Evolutionary conservation across 2,888 invertebrate species (phyloP).

Genomic region (Octonoba sinensis): DNA sequence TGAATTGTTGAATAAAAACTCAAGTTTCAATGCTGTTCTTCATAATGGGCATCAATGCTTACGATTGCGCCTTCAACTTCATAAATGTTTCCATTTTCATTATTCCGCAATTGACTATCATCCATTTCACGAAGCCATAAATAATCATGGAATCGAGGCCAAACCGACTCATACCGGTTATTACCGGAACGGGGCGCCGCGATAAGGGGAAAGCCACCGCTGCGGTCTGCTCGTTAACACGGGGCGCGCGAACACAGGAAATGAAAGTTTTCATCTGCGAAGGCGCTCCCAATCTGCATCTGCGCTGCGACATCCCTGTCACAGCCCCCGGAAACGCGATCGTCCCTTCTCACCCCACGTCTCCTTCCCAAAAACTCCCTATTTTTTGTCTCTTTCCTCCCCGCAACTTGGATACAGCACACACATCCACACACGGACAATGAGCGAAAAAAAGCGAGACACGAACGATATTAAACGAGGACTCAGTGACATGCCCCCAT

Average conservation of each 20-base stretch:
- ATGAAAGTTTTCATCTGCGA: slow-evolving; percentile 62
- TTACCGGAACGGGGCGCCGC: background rate
- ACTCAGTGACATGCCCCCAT: background rate
- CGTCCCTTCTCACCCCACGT: slow-evolving; percentile 7
- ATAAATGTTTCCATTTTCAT: too few species aligned
- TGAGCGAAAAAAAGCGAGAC: slow-evolving; percentile 22
- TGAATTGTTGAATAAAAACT: too few species aligned
- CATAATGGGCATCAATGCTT: too few species aligned
- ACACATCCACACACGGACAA: slow-evolving; percentile 16
- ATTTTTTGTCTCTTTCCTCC: slow-evolving; percentile 8
- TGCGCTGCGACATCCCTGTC: slow-evolving; percentile 15
- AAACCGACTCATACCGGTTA: slow-evolving; percentile 34
- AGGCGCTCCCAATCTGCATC: slow-evolving; percentile 50
- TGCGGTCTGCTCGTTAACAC: slow-evolving; percentile 59
- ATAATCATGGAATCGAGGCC: too few species aligned
- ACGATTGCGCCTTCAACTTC: too few species aligned
- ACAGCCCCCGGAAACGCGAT: slow-evolving; percentile 32
- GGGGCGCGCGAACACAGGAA: slow-evolving; percentile 49
- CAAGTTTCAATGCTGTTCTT: too few species aligned
- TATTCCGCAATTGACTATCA: too few species aligned
- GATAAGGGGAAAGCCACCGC: slow-evolving; percentile 52
- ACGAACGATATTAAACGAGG: slow-evolving; percentile 49
- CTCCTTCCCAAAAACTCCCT: slow-evolving; percentile 33
- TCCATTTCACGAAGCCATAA: too few species aligned
- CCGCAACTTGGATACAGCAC: background rate